Base-by-base conservation (phyloP, 2,888 invertebrate species). In the Leucoptera coffeella region DNA sequence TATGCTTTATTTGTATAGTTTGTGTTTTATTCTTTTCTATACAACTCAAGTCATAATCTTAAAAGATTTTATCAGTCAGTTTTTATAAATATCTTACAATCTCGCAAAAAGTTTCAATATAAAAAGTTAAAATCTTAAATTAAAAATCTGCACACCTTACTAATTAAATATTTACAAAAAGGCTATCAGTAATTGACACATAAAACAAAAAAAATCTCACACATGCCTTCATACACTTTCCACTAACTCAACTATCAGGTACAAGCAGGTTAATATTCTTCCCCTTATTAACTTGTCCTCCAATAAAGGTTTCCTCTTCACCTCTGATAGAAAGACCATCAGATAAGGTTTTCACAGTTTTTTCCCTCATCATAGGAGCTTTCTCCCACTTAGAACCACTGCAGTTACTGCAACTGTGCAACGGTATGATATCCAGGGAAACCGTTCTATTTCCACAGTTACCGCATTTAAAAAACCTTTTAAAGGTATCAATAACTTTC, bases 391-490 rank as follows among this genome's bases (percentile, higher is more conserved):
- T 76, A 0, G 80, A 78, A 12, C 80, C 61, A 4, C 72, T 75
- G 46, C 91, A 91, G 42, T 82, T 84, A 30, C 73, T 78, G 51
- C 96, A 96, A 19, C 83, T 75, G 30, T 75, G 71, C 26, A 82
- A 72, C 0, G 96, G 96, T 29, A 90, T 69, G 34, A 86, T 65
- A 11, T 87, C 84, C 27, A 95, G 73, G 25, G 83, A 80, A 14
- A 82, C 77, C 1, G 87, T 88, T 35, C 95, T 78, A 47, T 86
- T 85, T 12, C 79, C 80, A 53, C 97, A 97, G 45, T 88, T 80
- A 9, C 77, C 77, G 59, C 97, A 97, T 53, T 88, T 86, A 58
- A 91, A 97, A 57, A 96, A 97, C 27, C 94, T 75, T 49, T 96
- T 96, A 27, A 80, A 75, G 0, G 88, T 85, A 43, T 92, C 85